These are phyloP conservation scores for Xenopus borealis DNA, from an alignment of 2,113 vertebrate genomes.

Conservation along the genomic window DNA sequence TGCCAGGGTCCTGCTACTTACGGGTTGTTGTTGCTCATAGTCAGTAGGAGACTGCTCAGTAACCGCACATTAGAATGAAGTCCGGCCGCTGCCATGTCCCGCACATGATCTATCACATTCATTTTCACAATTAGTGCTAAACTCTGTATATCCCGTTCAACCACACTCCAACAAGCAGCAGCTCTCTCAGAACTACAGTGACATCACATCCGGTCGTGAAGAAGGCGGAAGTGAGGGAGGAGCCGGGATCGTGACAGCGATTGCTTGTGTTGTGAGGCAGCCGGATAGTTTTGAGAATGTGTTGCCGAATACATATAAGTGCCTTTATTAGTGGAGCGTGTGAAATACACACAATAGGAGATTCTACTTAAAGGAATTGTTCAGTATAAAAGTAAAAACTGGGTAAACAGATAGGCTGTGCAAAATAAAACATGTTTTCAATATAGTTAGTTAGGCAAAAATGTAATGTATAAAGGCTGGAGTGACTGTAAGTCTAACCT, in stretches of 20 bases:
- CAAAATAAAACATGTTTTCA: too few species aligned
- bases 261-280: too few species aligned
- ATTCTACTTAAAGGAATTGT: too few species aligned
- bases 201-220: neutral
- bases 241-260: too few species aligned
- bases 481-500: too few species aligned
- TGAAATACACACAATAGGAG: too few species aligned
- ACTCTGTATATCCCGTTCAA: neutral
- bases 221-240: neutral
- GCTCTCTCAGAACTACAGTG: neutral
- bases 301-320: neutral
- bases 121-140: conserved; percentile 53
- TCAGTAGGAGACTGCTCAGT: conserved; percentile 89
- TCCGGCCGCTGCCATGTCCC: conserved; percentile 92
- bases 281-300: too few species aligned
- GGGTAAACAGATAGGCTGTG: too few species aligned
- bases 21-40: conserved; percentile 98
- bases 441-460: too few species aligned
- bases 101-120: conserved; percentile 91
- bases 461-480: too few species aligned
- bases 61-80: conserved; percentile 94
- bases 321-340: neutral
- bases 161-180: neutral
- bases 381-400: too few species aligned
- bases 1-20: conserved; percentile 64